A percentile compares a stretch with the other conserved stretches of the same genome.
Evolutionary conservation across 2,888 invertebrate genomes (phyloP).

Genomic region (Andrena fulva): DNA sequence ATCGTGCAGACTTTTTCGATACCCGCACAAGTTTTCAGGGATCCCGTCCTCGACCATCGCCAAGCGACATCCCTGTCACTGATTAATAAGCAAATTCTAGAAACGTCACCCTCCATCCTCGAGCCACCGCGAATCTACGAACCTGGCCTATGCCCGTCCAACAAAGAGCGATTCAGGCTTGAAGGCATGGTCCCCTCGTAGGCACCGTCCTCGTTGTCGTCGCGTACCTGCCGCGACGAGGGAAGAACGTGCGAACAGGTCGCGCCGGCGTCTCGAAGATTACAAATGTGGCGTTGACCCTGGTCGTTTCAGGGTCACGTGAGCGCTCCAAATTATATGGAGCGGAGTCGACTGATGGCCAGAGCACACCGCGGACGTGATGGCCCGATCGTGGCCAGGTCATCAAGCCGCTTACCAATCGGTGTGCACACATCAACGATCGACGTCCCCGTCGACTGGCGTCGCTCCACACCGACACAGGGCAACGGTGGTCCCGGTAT

Average conservation of each 20-base stretch:
- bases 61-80: constrained; percentile 29
- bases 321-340: constrained; percentile 83
- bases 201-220: constrained; percentile 61
- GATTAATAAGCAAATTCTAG: too few species aligned
- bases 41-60: constrained; percentile 3
- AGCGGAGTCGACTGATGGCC: constrained; percentile 79
- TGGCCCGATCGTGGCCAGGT: constrained; percentile 76
- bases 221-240: constrained; percentile 68
- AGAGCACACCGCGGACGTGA: constrained; percentile 79
- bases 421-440: constrained; percentile 58
- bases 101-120: too few species aligned
- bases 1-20: constrained; percentile 1
- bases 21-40: not conserved
- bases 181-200: not conserved
- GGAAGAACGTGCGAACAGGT: constrained; percentile 82
- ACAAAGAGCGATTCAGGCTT: not conserved
- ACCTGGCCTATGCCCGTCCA: constrained; percentile 27
- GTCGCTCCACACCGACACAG: constrained; percentile 41
- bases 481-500: constrained; percentile 27
- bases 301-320: constrained; percentile 81
- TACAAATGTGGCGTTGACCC: constrained; percentile 83
- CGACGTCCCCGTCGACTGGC: constrained; percentile 22
- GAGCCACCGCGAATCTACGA: too few species aligned
- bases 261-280: constrained; percentile 81
- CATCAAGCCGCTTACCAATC: constrained; percentile 77